phyloP scores from a whole-genome alignment of 2,888 invertebrate species.

The Amblyteles armatorius region DNA sequence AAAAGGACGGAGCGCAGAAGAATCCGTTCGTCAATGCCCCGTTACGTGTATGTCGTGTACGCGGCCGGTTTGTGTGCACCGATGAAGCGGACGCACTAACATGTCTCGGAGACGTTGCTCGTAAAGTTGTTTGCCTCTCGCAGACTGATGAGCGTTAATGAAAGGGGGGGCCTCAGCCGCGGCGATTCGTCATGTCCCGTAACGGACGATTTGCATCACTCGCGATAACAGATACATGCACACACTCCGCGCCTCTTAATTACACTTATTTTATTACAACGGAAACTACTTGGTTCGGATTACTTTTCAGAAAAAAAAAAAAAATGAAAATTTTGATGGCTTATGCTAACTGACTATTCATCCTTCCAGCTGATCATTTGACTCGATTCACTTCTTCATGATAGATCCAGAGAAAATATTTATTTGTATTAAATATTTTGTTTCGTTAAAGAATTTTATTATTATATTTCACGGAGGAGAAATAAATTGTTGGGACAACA shows the following conservation, averaged over 20 bases:
- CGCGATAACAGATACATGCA: conserved; percentile 50
- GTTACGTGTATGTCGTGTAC: conserved; percentile 52
- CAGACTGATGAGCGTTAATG: conserved; percentile 79
- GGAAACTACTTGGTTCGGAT: not conserved
- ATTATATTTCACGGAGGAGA: too few relatives aligned
- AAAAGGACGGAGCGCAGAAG: conserved; percentile 12
- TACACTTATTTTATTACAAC: not conserved
- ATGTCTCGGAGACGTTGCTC: conserved; percentile 51
- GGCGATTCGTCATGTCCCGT: conserved; percentile 65
- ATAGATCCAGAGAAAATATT: too few relatives aligned
- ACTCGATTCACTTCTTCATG: too few relatives aligned
- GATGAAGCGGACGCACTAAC: conserved; percentile 29
- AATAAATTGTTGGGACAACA: too few relatives aligned
- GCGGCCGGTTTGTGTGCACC: conserved; percentile 11
- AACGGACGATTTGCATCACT: conserved; percentile 67
- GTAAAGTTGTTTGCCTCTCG: conserved; percentile 76
- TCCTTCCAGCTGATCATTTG: too few relatives aligned
- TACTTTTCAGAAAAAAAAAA: too few relatives aligned
- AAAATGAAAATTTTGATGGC: too few relatives aligned
- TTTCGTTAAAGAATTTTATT: too few relatives aligned
- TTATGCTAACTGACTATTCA: too few relatives aligned
- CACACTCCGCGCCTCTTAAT: not conserved
- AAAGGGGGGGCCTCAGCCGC: conserved; percentile 66
- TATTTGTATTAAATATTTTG: too few relatives aligned
- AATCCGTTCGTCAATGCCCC: conserved; percentile 21